Base-by-base conservation (phyloP, 2,888 invertebrate genomes). In the Raillietiella orientalis region DNA sequence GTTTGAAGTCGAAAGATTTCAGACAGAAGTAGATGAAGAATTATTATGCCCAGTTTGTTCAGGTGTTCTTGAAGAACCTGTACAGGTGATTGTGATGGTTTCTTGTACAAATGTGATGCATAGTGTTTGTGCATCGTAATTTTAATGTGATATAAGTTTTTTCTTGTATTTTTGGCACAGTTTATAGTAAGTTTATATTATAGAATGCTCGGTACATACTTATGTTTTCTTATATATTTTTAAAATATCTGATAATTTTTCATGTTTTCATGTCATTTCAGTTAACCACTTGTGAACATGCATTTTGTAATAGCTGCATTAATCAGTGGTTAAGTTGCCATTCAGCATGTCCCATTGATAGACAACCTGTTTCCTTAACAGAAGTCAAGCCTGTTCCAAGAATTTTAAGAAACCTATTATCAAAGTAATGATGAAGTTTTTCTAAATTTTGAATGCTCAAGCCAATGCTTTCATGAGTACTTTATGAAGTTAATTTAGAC, bases 1-100 rank as follows among this genome's bases (percentile, higher is more conserved):
- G 42, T 87, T 71, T 57, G 87, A 87, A 53, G 59, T 77, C 39
- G 66, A 63, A 50, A 62, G 87, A 43, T 87, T 90, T 57, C 67
- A 75, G 53, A 77, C 77, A 41, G 74, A 74, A 47, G 84, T 90
- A 36, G 87, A 90, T 50, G 87, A 87, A 55, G 90, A 90, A 54
- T 56, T 90, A 33, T 63, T 87, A 38, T 90, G 87, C 43, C 74
- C 87, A 34, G 87, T 90, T 49, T 90, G 87, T 51, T 75, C 79
- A 33, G 74, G 75, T 35, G 87, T 90, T 34, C 51, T 90, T 28
- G 82, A 87, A 43, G 82, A 87, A 43, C 84, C 87, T 23, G 53
- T 87, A 32, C 87, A 87, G 66, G 79, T 25, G 11, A 13, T 20
- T 4, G 10, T 14, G 20, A 9, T 16, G 9, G n/a, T 4, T n/a